Base-by-base conservation (phyloP, 2,113 vertebrate genomes). In the Lepidothrix coronata region DNA sequence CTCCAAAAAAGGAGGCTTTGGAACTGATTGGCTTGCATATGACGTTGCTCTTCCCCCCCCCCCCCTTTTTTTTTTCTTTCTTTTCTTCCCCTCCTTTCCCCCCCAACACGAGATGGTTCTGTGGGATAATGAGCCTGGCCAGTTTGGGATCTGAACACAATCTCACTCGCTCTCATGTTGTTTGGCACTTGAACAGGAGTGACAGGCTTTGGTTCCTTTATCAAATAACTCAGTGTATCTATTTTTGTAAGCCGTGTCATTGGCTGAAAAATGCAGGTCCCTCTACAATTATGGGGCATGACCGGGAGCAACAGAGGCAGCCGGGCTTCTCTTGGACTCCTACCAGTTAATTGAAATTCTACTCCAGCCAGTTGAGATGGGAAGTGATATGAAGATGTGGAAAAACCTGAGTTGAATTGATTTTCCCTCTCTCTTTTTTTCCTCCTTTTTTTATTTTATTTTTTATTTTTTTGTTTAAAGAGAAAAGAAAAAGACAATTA, bases 191-290 rank as follows among this genome's bases (percentile, higher is more conserved):
- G 92, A 95, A 96, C 91, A 96, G 93, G 93, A 96, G 78, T 93
- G 97, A 94, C 95, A 95, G 88, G 82, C 95, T 96, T 95, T 94
- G 95, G 95, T 95, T 96, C 82, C 93, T 97, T 97, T 97, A 96
- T 97, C 97, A 97, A 97, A 97, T 97, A 95, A 97, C 95, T 97
- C 75, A 75, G 86, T 96, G 95, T 95, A 96, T 98, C 97, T 98
- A 98, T 98, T 98, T 97, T 97, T 96, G 97, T 97, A 96, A 96
- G 97, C 96, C 65, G 37, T 95, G 84, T 97, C 96, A 97, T 96
- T 97, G 96, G 96, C 96, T 96, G 92, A 97, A 97, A 96, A 97
- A 97, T 96, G 95, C 96, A 96, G 90, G 95, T 94, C 97, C 93
- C 91, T 98, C 91, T 96, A 95, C 97, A 97, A 97, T 97, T 96